Evolutionary conservation across 1,140 invertebrate genomes (phyloP).

Genomic region (Listronotus bonariensis): DNA sequence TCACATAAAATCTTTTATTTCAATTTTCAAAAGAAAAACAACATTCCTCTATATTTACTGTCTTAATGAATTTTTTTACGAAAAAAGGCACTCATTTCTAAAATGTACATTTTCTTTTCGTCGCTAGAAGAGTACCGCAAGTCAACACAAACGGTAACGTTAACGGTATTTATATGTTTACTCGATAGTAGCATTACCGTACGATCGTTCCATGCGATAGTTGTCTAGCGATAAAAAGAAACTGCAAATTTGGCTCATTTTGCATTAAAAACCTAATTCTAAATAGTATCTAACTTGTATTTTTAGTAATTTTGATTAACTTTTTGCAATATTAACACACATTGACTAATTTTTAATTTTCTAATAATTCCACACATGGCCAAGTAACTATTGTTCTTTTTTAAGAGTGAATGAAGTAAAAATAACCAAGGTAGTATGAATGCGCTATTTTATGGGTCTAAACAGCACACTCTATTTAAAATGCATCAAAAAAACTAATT

Average conservation of each 20-base stretch:
- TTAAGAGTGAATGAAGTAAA: constrained; percentile 42
- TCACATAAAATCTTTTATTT: constrained; percentile 38
- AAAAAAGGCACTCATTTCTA: constrained; percentile 20
- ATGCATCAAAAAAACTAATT: constrained; percentile 15
- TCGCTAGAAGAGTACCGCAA: background rate
- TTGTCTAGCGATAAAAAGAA: constrained; percentile 25
- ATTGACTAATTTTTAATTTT: constrained; percentile 36
- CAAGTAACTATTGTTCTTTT: constrained; percentile 44
- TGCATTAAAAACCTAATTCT: constrained; percentile 25
- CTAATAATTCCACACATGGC: constrained; percentile 52
- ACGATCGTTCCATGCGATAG: background rate
- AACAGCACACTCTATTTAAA: constrained; percentile 16
- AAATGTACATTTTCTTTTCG: constrained; percentile 8
- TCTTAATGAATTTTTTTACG: background rate
- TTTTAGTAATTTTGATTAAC: constrained; percentile 38
- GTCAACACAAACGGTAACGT: background rate
- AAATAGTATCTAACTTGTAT: constrained; percentile 38
- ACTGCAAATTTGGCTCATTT: constrained; percentile 14
- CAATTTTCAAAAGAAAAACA: constrained; percentile 7
- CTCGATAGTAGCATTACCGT: background rate
- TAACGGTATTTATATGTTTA: no score
- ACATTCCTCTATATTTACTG: background rate
- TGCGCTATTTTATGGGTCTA: constrained; percentile 8
- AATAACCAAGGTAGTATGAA: constrained; percentile 32
- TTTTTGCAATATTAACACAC: constrained; percentile 38